Conservation (phyloP, 2,797 vertebrate species). For the Rousettus madagascariensis region DNA sequence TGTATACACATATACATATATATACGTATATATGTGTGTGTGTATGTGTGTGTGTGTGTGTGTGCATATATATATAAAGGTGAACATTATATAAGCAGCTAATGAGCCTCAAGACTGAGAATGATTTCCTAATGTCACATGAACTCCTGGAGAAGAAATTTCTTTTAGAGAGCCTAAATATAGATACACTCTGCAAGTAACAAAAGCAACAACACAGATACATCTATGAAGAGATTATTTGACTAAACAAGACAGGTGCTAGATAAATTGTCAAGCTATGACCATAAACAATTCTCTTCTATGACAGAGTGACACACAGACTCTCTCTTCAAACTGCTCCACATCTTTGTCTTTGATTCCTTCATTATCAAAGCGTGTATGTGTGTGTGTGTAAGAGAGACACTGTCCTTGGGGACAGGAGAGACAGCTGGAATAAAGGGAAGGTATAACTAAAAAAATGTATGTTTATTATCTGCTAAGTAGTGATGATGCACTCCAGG, state of each 20-base stretch:
- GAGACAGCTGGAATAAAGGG: background rate
- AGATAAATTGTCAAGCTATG: background rate
- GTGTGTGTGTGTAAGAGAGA: too few relatives aligned
- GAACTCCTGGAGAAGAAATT: background rate
- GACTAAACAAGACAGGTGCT: background rate
- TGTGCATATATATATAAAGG: too few relatives aligned
- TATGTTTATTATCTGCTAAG: conserved; percentile 65
- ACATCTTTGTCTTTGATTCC: background rate
- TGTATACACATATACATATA: too few relatives aligned
- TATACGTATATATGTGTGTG: too few relatives aligned
- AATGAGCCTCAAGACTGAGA: background rate
- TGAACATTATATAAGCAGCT: background rate
- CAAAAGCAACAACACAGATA: background rate
- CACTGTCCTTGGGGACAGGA: background rate
- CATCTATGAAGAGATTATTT: conserved; percentile 1
- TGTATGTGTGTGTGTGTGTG: too few relatives aligned
- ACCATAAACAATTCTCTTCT: background rate
- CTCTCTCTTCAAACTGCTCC: background rate
- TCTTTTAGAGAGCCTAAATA: conserved; percentile 51
- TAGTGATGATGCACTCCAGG: conserved; percentile 56
- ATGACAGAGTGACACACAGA: background rate
- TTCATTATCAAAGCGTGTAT: background rate
- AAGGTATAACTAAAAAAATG: conserved; percentile 26
- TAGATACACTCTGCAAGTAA: background rate
- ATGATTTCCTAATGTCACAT: conserved; percentile 48